A percentile compares a stretch with the other conserved stretches of the same genome.
phyloP scores from a whole-genome alignment of 1,140 invertebrate species.

The Muscidifurax raptorellus region DNA sequence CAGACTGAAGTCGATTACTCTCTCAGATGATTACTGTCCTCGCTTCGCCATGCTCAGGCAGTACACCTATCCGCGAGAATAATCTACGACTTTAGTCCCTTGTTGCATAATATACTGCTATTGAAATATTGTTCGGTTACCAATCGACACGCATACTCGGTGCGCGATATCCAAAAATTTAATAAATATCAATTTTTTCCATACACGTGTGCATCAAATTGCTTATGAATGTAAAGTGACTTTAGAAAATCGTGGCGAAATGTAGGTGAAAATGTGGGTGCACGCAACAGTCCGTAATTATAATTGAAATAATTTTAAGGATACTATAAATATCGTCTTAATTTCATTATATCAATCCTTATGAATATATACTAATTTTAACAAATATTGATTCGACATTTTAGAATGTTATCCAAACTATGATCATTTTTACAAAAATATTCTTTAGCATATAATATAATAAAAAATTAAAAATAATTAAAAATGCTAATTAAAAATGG shows the following conservation, averaged over 20 bases:
- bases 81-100: too few relatives aligned
- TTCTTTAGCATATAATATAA: constrained; percentile 29
- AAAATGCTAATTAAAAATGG: background rate
- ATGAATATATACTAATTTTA: background rate
- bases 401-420: background rate
- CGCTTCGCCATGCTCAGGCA: too few relatives aligned
- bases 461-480: too few relatives aligned
- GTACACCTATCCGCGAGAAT: too few relatives aligned
- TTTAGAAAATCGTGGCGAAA: background rate
- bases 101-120: too few relatives aligned
- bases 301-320: background rate
- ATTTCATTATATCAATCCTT: too few relatives aligned
- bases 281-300: too few relatives aligned
- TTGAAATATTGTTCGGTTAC: background rate
- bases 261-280: too few relatives aligned
- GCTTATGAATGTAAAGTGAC: constrained; percentile 8
- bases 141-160: constrained; percentile 63
- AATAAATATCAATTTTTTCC: too few relatives aligned
- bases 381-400: background rate
- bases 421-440: background rate
- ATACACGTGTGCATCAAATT: too few relatives aligned
- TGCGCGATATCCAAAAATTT: constrained; percentile 54
- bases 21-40: too few relatives aligned
- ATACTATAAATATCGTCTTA: background rate
- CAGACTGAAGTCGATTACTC: too few relatives aligned